Conservation (phyloP, 1,140 invertebrate genomes). For the Drosophila lacertosa region DNA sequence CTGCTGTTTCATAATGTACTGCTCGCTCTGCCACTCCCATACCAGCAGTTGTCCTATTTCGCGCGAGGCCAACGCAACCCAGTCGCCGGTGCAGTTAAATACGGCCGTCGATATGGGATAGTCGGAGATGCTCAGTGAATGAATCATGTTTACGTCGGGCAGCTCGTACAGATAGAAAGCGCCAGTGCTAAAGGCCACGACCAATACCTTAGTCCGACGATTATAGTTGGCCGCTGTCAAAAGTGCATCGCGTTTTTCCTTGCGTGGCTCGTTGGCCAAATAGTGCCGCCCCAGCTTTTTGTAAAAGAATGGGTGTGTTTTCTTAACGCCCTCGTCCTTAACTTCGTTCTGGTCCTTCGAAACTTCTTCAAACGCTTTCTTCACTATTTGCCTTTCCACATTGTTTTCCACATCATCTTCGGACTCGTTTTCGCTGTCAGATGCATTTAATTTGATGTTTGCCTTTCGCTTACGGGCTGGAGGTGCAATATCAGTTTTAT, state of each 20-base stretch:
- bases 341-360: conserved; percentile 79
- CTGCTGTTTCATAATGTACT: conserved; percentile 99
- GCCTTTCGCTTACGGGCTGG: conserved; percentile 33
- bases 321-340: conserved; percentile 63
- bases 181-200: conserved; percentile 92
- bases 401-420: conserved; percentile 87
- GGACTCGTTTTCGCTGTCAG: conserved; percentile 83
- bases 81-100: conserved; percentile 95
- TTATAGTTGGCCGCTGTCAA: conserved; percentile 93
- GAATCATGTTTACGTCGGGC: conserved; percentile 95
- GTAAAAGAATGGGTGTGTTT: conserved; percentile 87
- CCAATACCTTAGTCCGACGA: conserved; percentile 90
- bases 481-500: conserved; percentile 83
- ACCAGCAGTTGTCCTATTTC: conserved; percentile 95
- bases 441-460: conserved; percentile 2
- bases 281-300: conserved; percentile 89
- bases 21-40: conserved; percentile 99
- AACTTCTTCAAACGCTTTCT: conserved; percentile 84
- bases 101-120: conserved; percentile 91
- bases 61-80: conserved; percentile 95
- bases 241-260: conserved; percentile 86
- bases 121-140: conserved; percentile 94
- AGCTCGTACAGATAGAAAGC: conserved; percentile 96
- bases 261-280: conserved; percentile 88
- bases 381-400: conserved; percentile 84